Base-by-base conservation (phyloP, 2,888 invertebrate species). In the Scaptomyza flava region DNA sequence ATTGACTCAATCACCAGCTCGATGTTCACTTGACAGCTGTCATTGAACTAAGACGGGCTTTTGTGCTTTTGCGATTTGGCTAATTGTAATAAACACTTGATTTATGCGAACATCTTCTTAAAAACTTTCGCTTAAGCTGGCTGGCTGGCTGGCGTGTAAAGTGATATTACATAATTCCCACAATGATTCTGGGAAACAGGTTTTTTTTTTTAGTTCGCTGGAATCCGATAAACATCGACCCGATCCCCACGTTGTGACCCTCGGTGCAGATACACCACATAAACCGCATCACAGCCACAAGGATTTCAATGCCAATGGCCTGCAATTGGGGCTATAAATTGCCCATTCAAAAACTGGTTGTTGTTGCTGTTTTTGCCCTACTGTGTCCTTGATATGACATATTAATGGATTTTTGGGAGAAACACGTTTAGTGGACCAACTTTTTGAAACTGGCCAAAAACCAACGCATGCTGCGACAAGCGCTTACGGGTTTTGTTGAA, bases 271-370 rank as follows among this genome's bases (percentile, higher is more conserved):
- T 56, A 45, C 54, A 63, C 42, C 43, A 48, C 52, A 56, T 52
- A 57, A 51, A 57, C 45, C 11, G 50, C 50, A 36, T 50, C 23
- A 23, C 36, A 36, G 36, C 11, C 60, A 71, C 79, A 83, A 83
- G 82, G 82, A 83, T 81, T 72, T 79, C 87, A 81, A 86, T 83
- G 87, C 77, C 82, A 82, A 80, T 82, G 79, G 84, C 87, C 82
- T 56, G 79, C 74, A 77, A 81, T 76, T 81, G 77, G 77, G 70
- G 14, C 84, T 72, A 79, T 81, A 82, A 83, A 81, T 86, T 86
- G 64, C 52, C 66, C 63, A 51, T 58, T 48, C 51, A 34, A 51
- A 80, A 83, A 82, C 82, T 79, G 84, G 82, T 86, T 83, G 50
- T 9, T 7, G 48, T 7, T 31, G 7, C 17, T 58, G 43, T 17